Evolutionary conservation across 1,140 invertebrate species (phyloP), one percentile per base, ranked within the genome.

Genomic region (Drosophila parvula): DNA sequence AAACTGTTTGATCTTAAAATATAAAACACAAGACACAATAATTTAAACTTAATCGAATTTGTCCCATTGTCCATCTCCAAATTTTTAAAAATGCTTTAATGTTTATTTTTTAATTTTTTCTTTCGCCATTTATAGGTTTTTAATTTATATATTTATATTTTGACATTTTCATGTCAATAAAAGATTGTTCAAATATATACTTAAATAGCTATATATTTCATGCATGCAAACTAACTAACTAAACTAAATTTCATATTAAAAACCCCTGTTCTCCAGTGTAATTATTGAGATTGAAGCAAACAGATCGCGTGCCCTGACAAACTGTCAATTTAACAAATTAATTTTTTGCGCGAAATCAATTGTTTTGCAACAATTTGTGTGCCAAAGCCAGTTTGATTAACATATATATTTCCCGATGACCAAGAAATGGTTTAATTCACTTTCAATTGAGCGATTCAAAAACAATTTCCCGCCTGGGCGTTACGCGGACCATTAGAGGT

Each of bases 381-480:
- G 51, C 22, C 74, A 60, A 34, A 76, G 28, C 53, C 16, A 43
- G 57, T 48, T 73, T 22, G 51, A 73, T 73, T 71, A 71, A 73
- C 53, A 67, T 68, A 16, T 68, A 16, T 40, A 68, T 55, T 40
- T 38, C 12, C 22, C 36, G 44, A 10, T 67, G 71, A 48, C 74
- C 74, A 51, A 67, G 61, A 59, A 67, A 76, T 64, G 22, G 43
- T 55, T 60, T 41, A 60, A 43, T 41, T 63, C 28, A 43, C 32
- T 60, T 51, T 58, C 56, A 58, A 67, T 64, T 53, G 44, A 71
- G 53, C 69, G 36, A 59, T 74, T 59, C 56, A 59, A 50, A 63
- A 70, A 53, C 74, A 58, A 75, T 59, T 48, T 64, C 27, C 48
- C 43, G 48, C 63, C 71, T 60, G 69, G 79, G 75, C 79, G 79